phyloP scores from a whole-genome alignment of 2,113 vertebrate species.

The Cyprinodon brontotheroides region DNA sequence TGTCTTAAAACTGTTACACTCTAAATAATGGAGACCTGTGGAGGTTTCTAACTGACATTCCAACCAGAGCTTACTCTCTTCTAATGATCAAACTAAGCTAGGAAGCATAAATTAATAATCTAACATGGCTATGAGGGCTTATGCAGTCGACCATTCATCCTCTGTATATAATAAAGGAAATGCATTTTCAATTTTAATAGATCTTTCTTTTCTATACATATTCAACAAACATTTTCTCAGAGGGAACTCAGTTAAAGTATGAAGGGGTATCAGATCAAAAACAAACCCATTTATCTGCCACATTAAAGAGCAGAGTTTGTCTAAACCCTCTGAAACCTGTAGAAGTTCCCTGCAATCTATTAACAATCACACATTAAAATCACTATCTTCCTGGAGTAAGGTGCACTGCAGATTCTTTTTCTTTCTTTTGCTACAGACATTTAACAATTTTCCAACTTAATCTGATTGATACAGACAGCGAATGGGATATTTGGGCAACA shows the following conservation, averaged over 20 bases:
- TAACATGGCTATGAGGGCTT: neutral
- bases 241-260: conserved; percentile 2
- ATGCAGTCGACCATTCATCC: neutral
- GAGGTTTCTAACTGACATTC: neutral
- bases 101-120: neutral
- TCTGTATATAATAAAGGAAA: neutral
- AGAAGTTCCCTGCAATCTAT: conserved; percentile 16
- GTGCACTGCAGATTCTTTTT: conserved; percentile 30
- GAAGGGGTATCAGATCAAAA: conserved; percentile 33
- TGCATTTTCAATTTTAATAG: neutral
- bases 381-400: conserved; percentile 12
- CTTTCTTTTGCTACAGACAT: conserved; percentile 27
- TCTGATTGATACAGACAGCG: conserved; percentile 40
- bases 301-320: conserved; percentile 42
- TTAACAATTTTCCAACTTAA: conserved; percentile 39
- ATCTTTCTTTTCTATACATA: neutral
- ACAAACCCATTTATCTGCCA: conserved; percentile 16
- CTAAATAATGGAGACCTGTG: too few species aligned
- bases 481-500: conserved; percentile 27
- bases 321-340: conserved; percentile 13
- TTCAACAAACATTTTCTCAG: neutral
- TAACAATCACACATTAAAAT: conserved; percentile 37
- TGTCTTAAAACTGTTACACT: neutral
- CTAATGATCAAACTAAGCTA: neutral
- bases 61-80: too few species aligned